phyloP scores from a whole-genome alignment of 2,888 invertebrate species.

The Philereme transversata region DNA sequence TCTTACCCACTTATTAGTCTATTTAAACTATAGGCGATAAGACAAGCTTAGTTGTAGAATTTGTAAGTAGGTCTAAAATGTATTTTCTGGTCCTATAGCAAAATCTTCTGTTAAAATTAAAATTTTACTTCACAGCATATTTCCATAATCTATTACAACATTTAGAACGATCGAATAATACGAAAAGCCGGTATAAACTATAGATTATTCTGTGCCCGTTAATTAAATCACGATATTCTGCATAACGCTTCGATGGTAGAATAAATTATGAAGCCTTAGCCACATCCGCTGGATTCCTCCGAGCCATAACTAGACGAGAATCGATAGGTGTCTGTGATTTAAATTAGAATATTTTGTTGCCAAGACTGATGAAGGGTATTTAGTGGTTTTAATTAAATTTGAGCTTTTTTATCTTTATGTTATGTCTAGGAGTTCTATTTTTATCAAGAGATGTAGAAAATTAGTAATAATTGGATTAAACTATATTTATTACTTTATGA shows the following conservation, averaged over 20 bases:
- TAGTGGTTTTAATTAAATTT: too few species aligned
- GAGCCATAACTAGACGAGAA: not conserved
- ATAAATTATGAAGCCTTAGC: conserved; percentile 21
- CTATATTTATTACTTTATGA: too few species aligned
- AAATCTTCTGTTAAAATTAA: too few species aligned
- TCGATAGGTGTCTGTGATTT: not conserved
- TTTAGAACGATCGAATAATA: not conserved
- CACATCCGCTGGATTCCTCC: conserved; percentile 17
- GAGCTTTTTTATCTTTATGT: too few species aligned
- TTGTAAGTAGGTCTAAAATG: not conserved
- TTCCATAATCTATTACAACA: not conserved
- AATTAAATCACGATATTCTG: conserved; percentile 21
- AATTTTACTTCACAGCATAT: not conserved
- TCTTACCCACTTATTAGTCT: too few species aligned
- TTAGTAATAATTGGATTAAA: too few species aligned
- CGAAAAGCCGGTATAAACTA: conserved; percentile 1
- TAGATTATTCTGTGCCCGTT: conserved; percentile 3
- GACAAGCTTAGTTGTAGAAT: too few species aligned
- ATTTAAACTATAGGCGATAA: too few species aligned
- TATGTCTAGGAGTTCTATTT: too few species aligned
- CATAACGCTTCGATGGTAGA: conserved; percentile 9
- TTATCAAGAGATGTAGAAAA: too few species aligned
- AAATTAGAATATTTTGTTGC: not conserved
- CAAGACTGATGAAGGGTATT: too few species aligned
- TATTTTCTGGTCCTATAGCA: not conserved